These are phyloP conservation scores for Emydocephalus ijimae DNA, from an alignment of 2,113 vertebrate species.

Conservation along the genomic window DNA sequence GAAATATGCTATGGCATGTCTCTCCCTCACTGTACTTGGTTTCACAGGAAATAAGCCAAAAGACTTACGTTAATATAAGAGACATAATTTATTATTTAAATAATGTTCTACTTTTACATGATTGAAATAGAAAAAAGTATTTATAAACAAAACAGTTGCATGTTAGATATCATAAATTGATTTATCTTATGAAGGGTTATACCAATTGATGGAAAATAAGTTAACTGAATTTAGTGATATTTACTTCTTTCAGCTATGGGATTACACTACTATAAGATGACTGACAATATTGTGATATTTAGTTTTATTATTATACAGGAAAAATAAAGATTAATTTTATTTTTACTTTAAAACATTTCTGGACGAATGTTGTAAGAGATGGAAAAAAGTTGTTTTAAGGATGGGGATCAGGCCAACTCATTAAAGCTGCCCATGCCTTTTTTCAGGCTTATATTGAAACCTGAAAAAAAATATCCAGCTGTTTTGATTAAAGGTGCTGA, in stretches of 20 bases:
- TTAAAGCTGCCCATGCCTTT: background rate
- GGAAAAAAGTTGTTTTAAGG: background rate
- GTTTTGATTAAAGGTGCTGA: background rate
- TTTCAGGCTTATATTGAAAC: background rate
- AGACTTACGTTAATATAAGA: background rate
- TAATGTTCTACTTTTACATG: background rate
- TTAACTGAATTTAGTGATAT: background rate
- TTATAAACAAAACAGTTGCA: background rate
- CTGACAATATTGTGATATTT: background rate
- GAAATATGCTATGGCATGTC: background rate
- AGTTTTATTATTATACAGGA: background rate
- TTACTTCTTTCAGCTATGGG: background rate
- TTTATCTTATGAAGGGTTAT: background rate
- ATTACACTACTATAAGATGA: background rate
- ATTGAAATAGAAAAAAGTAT: slow-evolving; percentile 8
- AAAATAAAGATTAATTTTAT: background rate
- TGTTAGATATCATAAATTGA: background rate
- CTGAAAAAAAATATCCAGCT: background rate
- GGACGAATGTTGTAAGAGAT: background rate
- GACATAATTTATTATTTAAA: background rate
- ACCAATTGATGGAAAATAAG: background rate
- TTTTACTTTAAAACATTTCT: background rate
- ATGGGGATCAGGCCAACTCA: background rate
- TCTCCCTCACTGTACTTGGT: background rate
- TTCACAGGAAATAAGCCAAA: slow-evolving; percentile 11